Base-by-base conservation (phyloP, 2,797 vertebrate genomes). In the Falco columbarius region DNA sequence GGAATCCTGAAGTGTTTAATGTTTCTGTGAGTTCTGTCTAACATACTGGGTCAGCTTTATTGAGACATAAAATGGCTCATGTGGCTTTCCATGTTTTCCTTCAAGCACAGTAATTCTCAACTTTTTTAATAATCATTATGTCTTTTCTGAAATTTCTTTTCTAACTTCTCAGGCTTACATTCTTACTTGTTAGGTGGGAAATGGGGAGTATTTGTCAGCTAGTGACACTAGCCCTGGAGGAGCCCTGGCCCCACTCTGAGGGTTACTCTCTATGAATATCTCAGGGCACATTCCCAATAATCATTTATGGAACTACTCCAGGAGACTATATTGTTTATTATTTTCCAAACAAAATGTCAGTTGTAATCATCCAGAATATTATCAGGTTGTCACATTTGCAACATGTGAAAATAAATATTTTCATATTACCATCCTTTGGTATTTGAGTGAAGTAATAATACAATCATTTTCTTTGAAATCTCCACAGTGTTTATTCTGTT, bases 271-370 rank as follows among this genome's bases (percentile, higher is more conserved):
- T 62, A 9, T 49, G 17, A 81, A 40, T 40, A 59, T 72, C 84
- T 80, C 70, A 70, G 23, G 56, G 55, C 46, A 56, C 16, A 13
- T 80, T 91, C 46, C 21, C 27, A 68, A 70, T 42, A 52, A 95
- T 10, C 26, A 34, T 90, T 76, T 94, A 51, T 94, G 27, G 58
- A 93, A 82, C 74, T 89, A 58, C 62, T 72, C 24, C 38, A 90
- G 79, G 75, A 90, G 14, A 81, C 10, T 24, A 63, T 77, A 42
- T 4, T 67, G 36, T 77, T 93, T 89, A 42, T 83, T 85, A 90
- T 92, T 88, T 88, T 77, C 80, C 46, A 88, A 92, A 84, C 23
- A 87, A 65, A 86, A 84, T 79, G 91, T 81, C 86, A 88, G 40
- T 56, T 86, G 38, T 54, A 58, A 79, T 92, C n/a, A 91, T 61